A percentile compares a stretch with the other conserved stretches of the same genome.
phyloP scores from a whole-genome alignment of 1,140 invertebrate species.

The Polypedilum vanderplanki region DNA sequence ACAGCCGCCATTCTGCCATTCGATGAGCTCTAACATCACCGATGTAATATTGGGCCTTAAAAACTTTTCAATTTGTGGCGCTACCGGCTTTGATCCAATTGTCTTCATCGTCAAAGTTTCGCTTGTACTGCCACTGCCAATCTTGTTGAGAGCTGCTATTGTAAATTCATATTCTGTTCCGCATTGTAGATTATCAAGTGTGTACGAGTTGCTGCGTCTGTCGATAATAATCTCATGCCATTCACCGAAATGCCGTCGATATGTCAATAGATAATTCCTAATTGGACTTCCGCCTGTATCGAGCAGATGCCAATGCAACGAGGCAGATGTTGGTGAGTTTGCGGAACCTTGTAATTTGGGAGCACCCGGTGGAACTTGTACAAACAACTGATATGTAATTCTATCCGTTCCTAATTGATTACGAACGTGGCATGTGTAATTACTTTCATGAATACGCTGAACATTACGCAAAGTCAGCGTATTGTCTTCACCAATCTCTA shows the following conservation, averaged over 20 bases:
- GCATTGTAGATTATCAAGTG: constrained; percentile 56
- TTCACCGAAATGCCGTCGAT: constrained; percentile 53
- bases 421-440: constrained; percentile 56
- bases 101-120: constrained; percentile 51
- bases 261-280: constrained; percentile 56
- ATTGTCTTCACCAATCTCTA: constrained; percentile 51
- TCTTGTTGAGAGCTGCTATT: constrained; percentile 60
- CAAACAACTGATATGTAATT: constrained; percentile 53
- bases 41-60: constrained; percentile 56
- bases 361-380: constrained; percentile 60
- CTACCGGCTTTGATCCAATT: constrained; percentile 52
- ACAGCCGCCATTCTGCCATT: constrained; percentile 61
- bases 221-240: constrained; percentile 56
- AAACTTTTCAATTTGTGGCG: constrained; percentile 46
- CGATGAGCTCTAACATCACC: constrained; percentile 52
- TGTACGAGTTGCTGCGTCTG: constrained; percentile 53
- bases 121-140: constrained; percentile 61
- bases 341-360: constrained; percentile 59
- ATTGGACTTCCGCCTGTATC: constrained; percentile 58
- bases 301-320: constrained; percentile 60
- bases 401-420: constrained; percentile 55
- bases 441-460: constrained; percentile 53
- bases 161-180: constrained; percentile 66
- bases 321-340: constrained; percentile 57
- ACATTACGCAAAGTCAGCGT: constrained; percentile 52